Evolutionary conservation across 2,113 vertebrate genomes (phyloP).

Genomic region (Phyllostomus discolor): DNA sequence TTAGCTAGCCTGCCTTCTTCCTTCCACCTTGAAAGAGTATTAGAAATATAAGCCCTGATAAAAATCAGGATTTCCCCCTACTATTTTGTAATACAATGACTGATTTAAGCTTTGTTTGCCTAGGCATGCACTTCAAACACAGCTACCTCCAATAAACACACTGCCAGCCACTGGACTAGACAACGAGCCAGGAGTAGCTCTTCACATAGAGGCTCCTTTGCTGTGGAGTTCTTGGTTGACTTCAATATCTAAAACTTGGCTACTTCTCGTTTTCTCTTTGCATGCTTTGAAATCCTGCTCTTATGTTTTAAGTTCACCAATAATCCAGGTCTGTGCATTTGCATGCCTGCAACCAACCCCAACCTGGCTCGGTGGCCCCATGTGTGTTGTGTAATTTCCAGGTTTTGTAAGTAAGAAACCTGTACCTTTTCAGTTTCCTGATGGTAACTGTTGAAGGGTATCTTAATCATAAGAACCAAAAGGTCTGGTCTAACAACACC

Average conservation of each 20-base stretch:
- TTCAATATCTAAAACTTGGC: background rate
- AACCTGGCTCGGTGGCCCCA: background rate
- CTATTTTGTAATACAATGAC: background rate
- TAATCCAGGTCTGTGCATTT: background rate
- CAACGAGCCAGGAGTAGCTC: background rate
- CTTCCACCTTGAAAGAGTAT: background rate
- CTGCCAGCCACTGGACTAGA: background rate
- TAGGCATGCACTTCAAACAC: background rate
- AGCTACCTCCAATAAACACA: background rate
- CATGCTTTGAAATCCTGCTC: background rate
- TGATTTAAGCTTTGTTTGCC: background rate
- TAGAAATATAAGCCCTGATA: background rate
- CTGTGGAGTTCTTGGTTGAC: background rate
- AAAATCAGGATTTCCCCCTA: no score
- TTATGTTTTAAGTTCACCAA: background rate
- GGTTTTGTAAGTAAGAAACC: background rate
- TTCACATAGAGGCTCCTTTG: background rate
- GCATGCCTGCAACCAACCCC: background rate
- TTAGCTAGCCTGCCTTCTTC: background rate
- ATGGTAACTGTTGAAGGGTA: background rate
- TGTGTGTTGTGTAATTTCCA: background rate
- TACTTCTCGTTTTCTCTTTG: background rate
- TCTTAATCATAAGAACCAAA: background rate
- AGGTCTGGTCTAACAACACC: background rate
- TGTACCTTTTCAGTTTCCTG: background rate